Evolutionary conservation across 2,888 invertebrate genomes (phyloP).

Genomic region (Calameuta filiformis): DNA sequence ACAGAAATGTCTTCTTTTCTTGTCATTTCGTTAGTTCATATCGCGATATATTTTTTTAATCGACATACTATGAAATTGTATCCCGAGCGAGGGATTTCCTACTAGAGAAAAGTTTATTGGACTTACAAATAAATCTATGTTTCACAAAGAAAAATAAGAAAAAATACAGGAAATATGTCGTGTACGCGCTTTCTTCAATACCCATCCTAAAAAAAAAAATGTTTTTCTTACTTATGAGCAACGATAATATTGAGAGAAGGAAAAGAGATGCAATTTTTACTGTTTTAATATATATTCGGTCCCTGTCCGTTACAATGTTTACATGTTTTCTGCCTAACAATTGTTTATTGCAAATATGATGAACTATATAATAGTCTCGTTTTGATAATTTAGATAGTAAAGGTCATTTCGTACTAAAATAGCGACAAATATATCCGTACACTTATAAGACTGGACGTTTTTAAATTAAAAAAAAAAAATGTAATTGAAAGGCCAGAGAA

Average conservation of each 20-base stretch:
- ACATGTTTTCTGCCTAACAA: background rate
- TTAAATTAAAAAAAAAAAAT: background rate
- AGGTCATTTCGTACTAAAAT: background rate
- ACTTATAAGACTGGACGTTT: background rate
- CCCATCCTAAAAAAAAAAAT: background rate
- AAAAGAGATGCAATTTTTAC: background rate
- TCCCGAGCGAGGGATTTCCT: background rate
- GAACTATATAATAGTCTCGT: background rate
- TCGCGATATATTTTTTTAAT: background rate
- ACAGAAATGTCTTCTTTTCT: background rate
- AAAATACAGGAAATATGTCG: background rate
- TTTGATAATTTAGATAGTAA: background rate
- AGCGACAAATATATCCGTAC: background rate
- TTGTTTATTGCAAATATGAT: background rate
- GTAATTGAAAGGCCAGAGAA: background rate
- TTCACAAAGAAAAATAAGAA: background rate
- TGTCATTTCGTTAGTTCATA: background rate
- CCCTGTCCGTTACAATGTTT: background rate
- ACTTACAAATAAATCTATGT: background rate
- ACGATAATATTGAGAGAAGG: background rate
- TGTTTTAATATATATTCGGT: background rate
- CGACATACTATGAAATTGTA: background rate
- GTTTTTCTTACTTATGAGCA: background rate
- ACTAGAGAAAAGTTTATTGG: background rate
- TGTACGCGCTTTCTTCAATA: background rate